Conservation (phyloP, 2,888 invertebrate species). For the Andrena haemorrhoa region DNA sequence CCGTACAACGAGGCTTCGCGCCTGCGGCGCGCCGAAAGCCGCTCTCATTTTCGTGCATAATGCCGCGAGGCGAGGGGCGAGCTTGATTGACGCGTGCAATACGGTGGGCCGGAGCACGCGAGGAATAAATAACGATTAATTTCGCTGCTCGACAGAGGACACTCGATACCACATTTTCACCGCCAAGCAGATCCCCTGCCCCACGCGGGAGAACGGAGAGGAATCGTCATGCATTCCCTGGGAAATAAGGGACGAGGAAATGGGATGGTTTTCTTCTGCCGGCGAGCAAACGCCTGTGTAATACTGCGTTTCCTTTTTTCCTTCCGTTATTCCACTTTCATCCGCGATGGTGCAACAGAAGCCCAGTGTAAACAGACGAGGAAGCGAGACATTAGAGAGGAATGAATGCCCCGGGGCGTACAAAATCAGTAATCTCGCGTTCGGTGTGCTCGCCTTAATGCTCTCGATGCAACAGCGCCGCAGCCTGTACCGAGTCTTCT, state of each 20-base stretch:
- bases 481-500: not conserved
- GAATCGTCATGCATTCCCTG: slow-evolving; percentile 33
- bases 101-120: slow-evolving; percentile 18
- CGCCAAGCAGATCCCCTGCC: too few relatives aligned
- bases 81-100: slow-evolving; percentile 43
- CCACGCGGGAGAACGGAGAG: not conserved
- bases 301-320: slow-evolving; percentile 63
- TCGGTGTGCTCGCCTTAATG: slow-evolving; percentile 60
- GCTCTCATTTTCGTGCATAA: slow-evolving; percentile 53
- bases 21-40: slow-evolving; percentile 37
- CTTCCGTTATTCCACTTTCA: slow-evolving; percentile 58
- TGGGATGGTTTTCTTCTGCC: slow-evolving; percentile 48
- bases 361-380: slow-evolving; percentile 68
- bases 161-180: too few relatives aligned
- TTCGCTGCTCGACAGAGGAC: not conserved
- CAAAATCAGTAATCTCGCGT: slow-evolving; percentile 77
- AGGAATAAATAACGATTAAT: slow-evolving; percentile 45
- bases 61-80: slow-evolving; percentile 2
- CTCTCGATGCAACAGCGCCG: slow-evolving; percentile 53
- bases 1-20: slow-evolving; percentile 63
- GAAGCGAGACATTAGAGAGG: slow-evolving; percentile 70
- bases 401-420: slow-evolving; percentile 76
- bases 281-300: slow-evolving; percentile 56
- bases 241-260: slow-evolving; percentile 54
- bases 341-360: slow-evolving; percentile 45